Evolutionary conservation across 2,888 invertebrate genomes (phyloP).

Genomic region (Apamea sordens): DNA sequence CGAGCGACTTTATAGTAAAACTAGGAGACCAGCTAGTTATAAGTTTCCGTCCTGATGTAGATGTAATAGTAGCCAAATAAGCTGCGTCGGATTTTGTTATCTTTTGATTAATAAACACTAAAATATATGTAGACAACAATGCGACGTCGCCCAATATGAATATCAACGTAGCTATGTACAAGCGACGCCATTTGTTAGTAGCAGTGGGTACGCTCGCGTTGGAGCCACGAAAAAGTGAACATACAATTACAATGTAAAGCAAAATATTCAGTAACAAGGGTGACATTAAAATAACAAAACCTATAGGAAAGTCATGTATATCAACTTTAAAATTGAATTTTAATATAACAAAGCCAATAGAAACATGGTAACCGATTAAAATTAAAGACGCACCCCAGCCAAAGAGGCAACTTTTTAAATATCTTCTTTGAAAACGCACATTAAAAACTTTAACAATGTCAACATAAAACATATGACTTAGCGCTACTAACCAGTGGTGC

Average conservation of each 20-base stretch:
- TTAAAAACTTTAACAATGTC: conserved; percentile 3
- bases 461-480: neutral
- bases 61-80: too few species aligned
- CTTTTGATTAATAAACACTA: neutral
- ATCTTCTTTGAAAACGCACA: neutral
- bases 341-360: neutral
- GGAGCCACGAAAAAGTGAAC: neutral
- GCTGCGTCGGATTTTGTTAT: too few species aligned
- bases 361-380: neutral
- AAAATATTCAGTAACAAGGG: neutral
- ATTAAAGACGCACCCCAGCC: neutral
- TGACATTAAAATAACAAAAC: neutral
- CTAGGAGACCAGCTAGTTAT: neutral
- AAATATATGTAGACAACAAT: neutral
- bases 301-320: neutral
- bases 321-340: neutral
- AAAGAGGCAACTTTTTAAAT: neutral
- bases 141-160: neutral
- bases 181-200: neutral
- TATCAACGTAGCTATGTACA: conserved; percentile 3
- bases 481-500: neutral
- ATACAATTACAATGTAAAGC: neutral
- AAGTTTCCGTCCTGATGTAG: too few species aligned
- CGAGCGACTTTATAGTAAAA: neutral
- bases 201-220: neutral